Evolutionary conservation across 2,888 invertebrate species (phyloP).

Genomic region (Tribolium freemani): DNA sequence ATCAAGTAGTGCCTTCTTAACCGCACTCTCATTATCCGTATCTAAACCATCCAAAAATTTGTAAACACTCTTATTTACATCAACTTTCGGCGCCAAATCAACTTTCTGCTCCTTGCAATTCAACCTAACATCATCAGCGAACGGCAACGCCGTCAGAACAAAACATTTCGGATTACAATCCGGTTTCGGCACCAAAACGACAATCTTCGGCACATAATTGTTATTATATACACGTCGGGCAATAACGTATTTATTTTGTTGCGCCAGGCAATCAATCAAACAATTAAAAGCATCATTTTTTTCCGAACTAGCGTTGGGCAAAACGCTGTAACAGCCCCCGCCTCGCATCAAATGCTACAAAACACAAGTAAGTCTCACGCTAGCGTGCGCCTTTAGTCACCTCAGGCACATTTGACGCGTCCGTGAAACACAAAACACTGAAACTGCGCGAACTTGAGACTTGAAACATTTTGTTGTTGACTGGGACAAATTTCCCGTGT

Average conservation of each 20-base stretch:
- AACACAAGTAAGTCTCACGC: not conserved
- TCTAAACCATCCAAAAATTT: slow-evolving; percentile 19
- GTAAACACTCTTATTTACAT: slow-evolving; percentile 9
- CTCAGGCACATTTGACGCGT: slow-evolving; percentile 28
- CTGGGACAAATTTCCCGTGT: slow-evolving; percentile 34
- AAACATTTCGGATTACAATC: slow-evolving; percentile 38
- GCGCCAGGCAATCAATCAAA: slow-evolving; percentile 30
- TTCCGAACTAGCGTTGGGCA: slow-evolving; percentile 12
- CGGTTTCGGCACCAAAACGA: slow-evolving; percentile 32
- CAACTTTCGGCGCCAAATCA: not conserved
- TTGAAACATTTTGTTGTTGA: slow-evolving; percentile 37
- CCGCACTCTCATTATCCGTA: not conserved
- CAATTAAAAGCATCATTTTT: slow-evolving; percentile 13
- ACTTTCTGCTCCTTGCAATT: slow-evolving; percentile 15
- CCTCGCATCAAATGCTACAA: slow-evolving; percentile 32
- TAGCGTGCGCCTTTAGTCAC: not conserved
- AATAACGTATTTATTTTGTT: slow-evolving; percentile 30
- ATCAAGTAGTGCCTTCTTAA: slow-evolving; percentile 12
- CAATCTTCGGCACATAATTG: slow-evolving; percentile 24
- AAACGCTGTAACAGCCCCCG: slow-evolving; percentile 28
- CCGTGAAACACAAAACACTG: slow-evolving; percentile 34
- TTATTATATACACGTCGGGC: slow-evolving; percentile 38
- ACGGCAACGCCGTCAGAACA: slow-evolving; percentile 28
- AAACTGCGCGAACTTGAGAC: slow-evolving; percentile 15
- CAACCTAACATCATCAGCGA: slow-evolving; percentile 8